These are phyloP conservation scores for Microplitis deprimator DNA, from an alignment of 2,888 invertebrate genomes.

Conservation along the genomic window DNA sequence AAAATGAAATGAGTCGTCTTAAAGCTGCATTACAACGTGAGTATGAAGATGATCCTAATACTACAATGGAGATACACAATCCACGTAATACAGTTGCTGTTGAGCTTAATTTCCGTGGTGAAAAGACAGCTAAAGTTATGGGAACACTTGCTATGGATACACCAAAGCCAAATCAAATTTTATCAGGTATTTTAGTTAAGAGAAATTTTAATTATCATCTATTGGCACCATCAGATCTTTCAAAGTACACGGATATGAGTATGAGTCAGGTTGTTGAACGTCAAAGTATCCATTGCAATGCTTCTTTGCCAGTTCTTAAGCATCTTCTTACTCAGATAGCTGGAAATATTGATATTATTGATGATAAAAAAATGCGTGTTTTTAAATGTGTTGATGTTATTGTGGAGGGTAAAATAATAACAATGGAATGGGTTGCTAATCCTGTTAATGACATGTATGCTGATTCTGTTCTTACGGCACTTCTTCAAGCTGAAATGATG, in stretches of 20 bases:
- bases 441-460: slow-evolving; percentile 99
- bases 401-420: slow-evolving; percentile 86
- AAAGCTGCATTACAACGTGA: slow-evolving; percentile 91
- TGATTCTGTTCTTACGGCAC: slow-evolving; percentile 91
- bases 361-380: slow-evolving; percentile 84
- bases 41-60: slow-evolving; percentile 87
- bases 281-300: slow-evolving; percentile 90
- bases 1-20: slow-evolving; percentile 97
- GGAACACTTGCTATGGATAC: slow-evolving; percentile 89
- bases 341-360: slow-evolving; percentile 80
- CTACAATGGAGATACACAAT: slow-evolving; percentile 92
- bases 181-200: slow-evolving; percentile 96
- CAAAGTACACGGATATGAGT: slow-evolving; percentile 96
- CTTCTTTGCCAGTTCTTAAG: slow-evolving; percentile 80
- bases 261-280: slow-evolving; percentile 94
- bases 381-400: slow-evolving; percentile 88
- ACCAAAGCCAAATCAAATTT: slow-evolving; percentile 82
- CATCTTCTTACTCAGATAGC: slow-evolving; percentile 86
- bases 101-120: slow-evolving; percentile 94
- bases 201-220: slow-evolving; percentile 98
- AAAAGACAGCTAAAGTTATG: slow-evolving; percentile 99
- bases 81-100: slow-evolving; percentile 96
- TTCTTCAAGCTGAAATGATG: slow-evolving; percentile 86
- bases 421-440: slow-evolving; percentile 95
- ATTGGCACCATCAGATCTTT: slow-evolving; percentile 90